Conservation (phyloP, 1,140 invertebrate genomes). For the Campoletis sonorensis region DNA sequence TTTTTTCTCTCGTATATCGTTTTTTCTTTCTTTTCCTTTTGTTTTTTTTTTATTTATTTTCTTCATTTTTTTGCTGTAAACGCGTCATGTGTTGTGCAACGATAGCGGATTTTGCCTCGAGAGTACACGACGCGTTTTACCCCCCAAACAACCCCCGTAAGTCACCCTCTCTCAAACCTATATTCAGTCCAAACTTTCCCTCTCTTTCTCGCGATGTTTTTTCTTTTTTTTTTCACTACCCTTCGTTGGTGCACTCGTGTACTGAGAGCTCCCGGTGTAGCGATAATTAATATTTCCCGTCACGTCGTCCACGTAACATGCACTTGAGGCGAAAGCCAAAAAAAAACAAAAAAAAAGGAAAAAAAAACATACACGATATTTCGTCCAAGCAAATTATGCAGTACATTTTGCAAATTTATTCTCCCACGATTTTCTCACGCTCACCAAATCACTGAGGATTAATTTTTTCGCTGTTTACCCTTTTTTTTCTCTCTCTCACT, state of each 20-base stretch:
- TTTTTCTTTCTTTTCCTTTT: not conserved
- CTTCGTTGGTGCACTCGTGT: not conserved
- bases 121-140: not conserved
- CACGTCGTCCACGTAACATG: slow-evolving; percentile 2
- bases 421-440: no score
- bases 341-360: not conserved
- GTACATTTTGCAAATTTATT: not conserved
- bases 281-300: slow-evolving; percentile 40
- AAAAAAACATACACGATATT: not conserved
- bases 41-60: no score
- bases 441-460: no score
- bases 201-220: not conserved
- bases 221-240: not conserved
- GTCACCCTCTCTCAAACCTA: not conserved
- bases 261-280: not conserved
- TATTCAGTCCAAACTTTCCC: not conserved
- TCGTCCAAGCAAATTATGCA: not conserved
- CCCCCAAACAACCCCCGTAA: not conserved
- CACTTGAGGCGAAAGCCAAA: not conserved
- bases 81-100: not conserved
- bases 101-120: no score
- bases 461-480: no score
- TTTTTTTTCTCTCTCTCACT: no score
- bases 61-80: not conserved
- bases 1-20: not conserved